Evolutionary conservation across 2,113 vertebrate genomes (phyloP).

Genomic region (Pleuronectes platessa): DNA sequence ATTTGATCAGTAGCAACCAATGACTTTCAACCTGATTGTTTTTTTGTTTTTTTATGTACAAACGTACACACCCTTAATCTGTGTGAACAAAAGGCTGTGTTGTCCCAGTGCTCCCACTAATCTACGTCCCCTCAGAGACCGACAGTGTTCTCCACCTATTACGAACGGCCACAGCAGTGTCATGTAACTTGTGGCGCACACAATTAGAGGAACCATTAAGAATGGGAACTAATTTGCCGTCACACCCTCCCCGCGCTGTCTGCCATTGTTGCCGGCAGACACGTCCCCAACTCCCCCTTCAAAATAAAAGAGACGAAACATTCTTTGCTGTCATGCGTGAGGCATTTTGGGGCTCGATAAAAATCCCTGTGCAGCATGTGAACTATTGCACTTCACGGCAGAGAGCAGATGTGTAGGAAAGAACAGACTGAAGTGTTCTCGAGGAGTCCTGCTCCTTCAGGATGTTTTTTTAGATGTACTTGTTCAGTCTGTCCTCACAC

Average conservation of each 20-base stretch:
- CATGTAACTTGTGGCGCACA: slow-evolving; percentile 65
- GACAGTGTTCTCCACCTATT: slow-evolving; percentile 66
- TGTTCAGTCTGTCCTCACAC: slow-evolving; percentile 34
- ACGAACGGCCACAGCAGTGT: slow-evolving; percentile 62
- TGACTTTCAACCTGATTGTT: neutral
- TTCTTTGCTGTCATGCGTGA: neutral
- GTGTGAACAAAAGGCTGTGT: slow-evolving; percentile 30
- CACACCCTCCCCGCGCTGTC: slow-evolving; percentile 37
- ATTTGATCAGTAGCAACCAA: neutral
- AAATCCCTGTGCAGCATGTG: neutral
- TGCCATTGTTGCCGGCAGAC: slow-evolving; percentile 41
- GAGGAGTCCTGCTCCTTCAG: slow-evolving; percentile 1
- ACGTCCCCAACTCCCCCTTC: neutral
- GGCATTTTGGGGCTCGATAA: neutral
- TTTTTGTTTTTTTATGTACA: neutral
- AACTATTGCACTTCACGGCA: neutral
- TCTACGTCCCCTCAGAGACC: slow-evolving; percentile 59
- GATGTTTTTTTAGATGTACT: slow-evolving; percentile 1
- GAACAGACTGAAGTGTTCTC: slow-evolving; percentile 15
- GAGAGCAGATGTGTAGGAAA: neutral
- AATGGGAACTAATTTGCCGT: slow-evolving; percentile 74
- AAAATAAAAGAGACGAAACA: neutral
- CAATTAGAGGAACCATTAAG: slow-evolving; percentile 74
- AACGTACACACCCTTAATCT: slow-evolving; percentile 30
- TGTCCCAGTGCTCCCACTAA: slow-evolving; percentile 43